Evolutionary conservation across 37 sponge, comb jelly and placozoan genomes (phyloP), one percentile per base, ranked within the genome.

Genomic region (Sycon ciliatum): DNA sequence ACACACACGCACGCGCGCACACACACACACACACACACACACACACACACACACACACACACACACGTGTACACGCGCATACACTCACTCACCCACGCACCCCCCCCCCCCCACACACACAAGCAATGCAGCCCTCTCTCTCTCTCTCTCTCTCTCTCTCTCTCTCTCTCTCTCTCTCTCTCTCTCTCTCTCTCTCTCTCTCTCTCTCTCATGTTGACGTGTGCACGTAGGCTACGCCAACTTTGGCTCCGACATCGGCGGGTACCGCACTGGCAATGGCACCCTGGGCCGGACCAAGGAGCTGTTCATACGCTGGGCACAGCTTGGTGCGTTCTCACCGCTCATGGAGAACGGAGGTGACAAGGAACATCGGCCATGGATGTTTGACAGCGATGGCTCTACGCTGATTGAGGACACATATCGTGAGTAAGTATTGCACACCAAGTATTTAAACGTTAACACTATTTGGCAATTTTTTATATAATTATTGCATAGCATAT

Each of bases 201-300:
- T 18, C 49, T 18, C 49, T 18, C 49, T 18, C 49, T 18, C 49
- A 42, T 13, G 13, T 13, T 18, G 13, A 42, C 49, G 13, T 13
- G 13, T 13, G 13, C 49, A 42, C 49, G 4, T 61, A 88, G 89
- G 84, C 18, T 88, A 83, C 77, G 77, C 81, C 32, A 88, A 88
- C 66, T 88, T 88, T 83, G 89, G 89, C 13, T 88, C 89, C 60
- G 89, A 88, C 26, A 88, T 88, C 67, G 89, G 89, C 1, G 89
- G 89, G 7, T 88, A 88, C 76, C 46, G 89, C 11, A 24, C 46
- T 31, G 88, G 88, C 32, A 39, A 67, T 67, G 80, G 77, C 0
- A 54, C 78, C 0, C 73, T 87, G 7, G 89, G 89, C 1, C 38
- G 89, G 28, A 88, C 68, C 24, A 81, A 82, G 69, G 84, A 80